Conservation (phyloP, 2,797 vertebrate species). For the Agapornis canus region DNA sequence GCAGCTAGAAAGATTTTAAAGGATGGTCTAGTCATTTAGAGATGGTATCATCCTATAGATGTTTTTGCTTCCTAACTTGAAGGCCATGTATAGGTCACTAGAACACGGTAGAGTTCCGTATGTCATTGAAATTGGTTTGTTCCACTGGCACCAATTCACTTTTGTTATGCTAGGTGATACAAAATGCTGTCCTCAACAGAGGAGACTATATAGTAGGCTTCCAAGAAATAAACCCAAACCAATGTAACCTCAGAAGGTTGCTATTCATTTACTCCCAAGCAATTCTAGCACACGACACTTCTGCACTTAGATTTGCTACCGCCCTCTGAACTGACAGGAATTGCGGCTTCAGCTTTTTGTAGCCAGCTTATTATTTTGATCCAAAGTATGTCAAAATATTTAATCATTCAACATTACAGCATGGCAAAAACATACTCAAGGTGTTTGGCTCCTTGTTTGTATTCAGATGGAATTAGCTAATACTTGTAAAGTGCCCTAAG, state of each 20-base stretch:
- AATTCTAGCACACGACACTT: fast-evolving
- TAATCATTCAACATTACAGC: not conserved
- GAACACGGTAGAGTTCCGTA: not conserved
- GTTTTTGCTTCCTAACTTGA: not conserved
- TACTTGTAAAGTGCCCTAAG: not conserved
- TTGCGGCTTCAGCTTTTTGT: not conserved
- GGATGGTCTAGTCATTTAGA: not conserved
- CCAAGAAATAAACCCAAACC: not conserved
- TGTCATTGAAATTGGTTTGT: fast-evolving
- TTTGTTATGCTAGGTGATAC: not conserved
- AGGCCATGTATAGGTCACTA: not conserved
- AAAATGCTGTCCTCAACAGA: not conserved
- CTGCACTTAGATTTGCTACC: not conserved
- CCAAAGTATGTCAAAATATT: not conserved
- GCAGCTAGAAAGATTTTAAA: not conserved
- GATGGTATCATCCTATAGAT: not conserved
- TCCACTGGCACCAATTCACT: not conserved
- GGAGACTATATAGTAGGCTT: not conserved
- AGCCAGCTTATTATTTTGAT: not conserved
- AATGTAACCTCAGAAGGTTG: not conserved
- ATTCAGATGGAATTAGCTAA: not conserved
- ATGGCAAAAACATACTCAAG: not conserved
- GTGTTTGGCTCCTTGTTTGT: not conserved
- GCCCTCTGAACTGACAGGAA: not conserved
- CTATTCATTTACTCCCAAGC: not conserved